Base-by-base conservation (phyloP, 2,888 invertebrate genomes). In the Elmis aenea region DNA sequence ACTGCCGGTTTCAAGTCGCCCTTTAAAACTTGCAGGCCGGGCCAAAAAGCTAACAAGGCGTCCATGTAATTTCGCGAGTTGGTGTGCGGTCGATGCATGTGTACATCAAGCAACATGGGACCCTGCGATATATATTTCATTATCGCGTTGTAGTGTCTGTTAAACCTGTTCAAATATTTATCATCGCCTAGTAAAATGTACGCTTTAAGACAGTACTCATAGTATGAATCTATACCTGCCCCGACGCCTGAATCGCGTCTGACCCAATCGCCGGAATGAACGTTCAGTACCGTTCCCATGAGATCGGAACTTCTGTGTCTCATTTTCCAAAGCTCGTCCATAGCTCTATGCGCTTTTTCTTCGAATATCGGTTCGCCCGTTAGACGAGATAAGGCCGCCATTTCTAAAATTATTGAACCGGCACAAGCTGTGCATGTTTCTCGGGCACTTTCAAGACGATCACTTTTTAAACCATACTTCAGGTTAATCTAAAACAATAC, bases 201-300 rank as follows among this genome's bases (percentile, higher is more conserved):
- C 0, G 95, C 94, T 68, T 99, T 99, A 15, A 99, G 76, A 47
- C 94, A 88, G 68, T 99, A 99, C 68, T 99, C 97, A 62, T 97
- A 99, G 68, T 99, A 99, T 0, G 95, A 95, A 69, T 99, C 97
- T 52, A 97, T 95, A 13, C 97, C 97, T 8, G 97, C 97, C n/a
- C 97, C 97, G 4, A 99, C 92, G 1, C 97, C 95, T 1, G 94
- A 90, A 66, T 97, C 96, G 57, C 94, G 79, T 26, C 97, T 76
- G 3, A 96, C 84, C 97, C 97, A 99, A 67, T 96, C 94, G 0
- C 97, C 97, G 2, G 89, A 93, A 66, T 97, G 90, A n/a, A 97
- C 86, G 70, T 97, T 95, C 31, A 97, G 77, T 3, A 96, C 93
- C 0, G 95, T 94, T 3, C 97, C 97, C 87, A 99, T 94, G 5